phyloP scores from a whole-genome alignment of 2,797 vertebrate species.

The Mareca strepera region DNA sequence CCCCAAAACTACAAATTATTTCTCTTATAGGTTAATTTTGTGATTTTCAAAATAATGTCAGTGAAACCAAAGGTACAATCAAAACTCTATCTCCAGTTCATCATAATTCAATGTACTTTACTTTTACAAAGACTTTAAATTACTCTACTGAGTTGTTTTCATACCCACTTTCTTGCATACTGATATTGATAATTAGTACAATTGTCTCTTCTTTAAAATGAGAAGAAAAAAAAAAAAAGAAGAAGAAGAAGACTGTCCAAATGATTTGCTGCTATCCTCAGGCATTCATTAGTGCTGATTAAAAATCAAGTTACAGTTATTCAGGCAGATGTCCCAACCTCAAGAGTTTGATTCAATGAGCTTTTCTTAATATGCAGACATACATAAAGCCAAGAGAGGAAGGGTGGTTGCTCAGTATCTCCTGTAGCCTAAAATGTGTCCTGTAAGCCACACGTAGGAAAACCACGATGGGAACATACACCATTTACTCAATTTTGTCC shows the following conservation, averaged over 20 bases:
- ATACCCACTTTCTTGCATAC: neutral
- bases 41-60: neutral
- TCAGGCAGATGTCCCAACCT: neutral
- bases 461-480: neutral
- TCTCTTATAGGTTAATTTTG: neutral
- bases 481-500: neutral
- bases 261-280: neutral
- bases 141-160: neutral
- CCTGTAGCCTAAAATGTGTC: neutral
- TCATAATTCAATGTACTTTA: neutral
- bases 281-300: neutral
- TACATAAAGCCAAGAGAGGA: neutral
- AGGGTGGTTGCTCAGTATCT: neutral
- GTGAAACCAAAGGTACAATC: neutral
- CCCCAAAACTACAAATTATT: neutral
- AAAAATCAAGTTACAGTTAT: neutral
- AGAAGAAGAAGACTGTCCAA: neutral
- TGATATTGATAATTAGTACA: neutral
- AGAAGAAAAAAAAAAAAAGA: neutral
- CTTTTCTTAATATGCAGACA: neutral
- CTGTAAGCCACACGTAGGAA: neutral
- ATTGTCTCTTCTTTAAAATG: neutral
- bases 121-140: conserved; percentile 13
- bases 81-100: neutral
- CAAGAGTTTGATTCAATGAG: neutral